Conservation (phyloP, 2,797 vertebrate genomes). For the Acanthurus tractus region DNA sequence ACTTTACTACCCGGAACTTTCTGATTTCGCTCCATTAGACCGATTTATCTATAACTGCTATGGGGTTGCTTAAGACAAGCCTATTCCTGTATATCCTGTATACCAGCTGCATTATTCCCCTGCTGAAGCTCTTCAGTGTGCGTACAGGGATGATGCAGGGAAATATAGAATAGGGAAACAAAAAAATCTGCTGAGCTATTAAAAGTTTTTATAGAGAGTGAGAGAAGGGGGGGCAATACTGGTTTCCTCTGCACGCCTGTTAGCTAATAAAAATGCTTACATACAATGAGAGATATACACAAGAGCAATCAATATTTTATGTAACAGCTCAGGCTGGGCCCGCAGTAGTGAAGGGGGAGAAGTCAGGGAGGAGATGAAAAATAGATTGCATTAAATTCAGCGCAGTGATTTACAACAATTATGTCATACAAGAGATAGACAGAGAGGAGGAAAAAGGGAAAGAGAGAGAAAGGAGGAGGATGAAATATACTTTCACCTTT, state of each 20-base stretch:
- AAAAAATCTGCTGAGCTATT: slow-evolving; percentile 78
- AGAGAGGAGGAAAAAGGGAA: slow-evolving; percentile 18
- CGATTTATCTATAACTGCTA: slow-evolving; percentile 43
- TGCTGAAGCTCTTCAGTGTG: slow-evolving; percentile 51
- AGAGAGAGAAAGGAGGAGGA: slow-evolving; percentile 4
- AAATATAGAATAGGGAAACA: slow-evolving; percentile 63
- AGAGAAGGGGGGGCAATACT: slow-evolving; percentile 41
- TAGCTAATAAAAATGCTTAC: slow-evolving; percentile 86
- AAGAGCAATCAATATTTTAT: slow-evolving; percentile 86
- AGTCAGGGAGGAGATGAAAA: slow-evolving; percentile 66
- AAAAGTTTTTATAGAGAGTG: slow-evolving; percentile 67
- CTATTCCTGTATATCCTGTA: slow-evolving; percentile 66
- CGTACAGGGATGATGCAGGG: slow-evolving; percentile 72
- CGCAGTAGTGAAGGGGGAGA: slow-evolving; percentile 46
- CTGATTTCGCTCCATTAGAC: slow-evolving; percentile 16
- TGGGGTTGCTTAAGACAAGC: slow-evolving; percentile 10
- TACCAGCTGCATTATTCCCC: slow-evolving; percentile 54
- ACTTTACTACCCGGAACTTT: slow-evolving; percentile 3
- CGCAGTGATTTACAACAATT: slow-evolving; percentile 63
- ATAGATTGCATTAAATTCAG: slow-evolving; percentile 77
- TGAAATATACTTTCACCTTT: slow-evolving; percentile 48
- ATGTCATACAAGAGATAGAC: slow-evolving; percentile 60
- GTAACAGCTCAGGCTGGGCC: slow-evolving; percentile 72
- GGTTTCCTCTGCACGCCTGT: slow-evolving; percentile 74
- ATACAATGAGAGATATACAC: slow-evolving; percentile 83